phyloP scores from a whole-genome alignment of 2,113 vertebrate species.

The Bettongia penicillata region DNA sequence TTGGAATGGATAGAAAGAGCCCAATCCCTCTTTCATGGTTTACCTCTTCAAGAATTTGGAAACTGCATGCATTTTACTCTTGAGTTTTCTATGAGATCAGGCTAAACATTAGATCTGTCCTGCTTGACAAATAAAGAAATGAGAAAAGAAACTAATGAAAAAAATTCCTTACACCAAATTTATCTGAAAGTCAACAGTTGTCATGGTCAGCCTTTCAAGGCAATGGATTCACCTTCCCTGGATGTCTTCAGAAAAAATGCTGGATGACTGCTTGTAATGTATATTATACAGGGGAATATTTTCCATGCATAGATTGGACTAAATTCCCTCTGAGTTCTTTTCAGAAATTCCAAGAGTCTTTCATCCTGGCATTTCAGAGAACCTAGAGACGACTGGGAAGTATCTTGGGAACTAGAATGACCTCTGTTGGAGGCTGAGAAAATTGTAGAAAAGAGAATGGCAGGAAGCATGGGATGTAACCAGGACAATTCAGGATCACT shows the following conservation, averaged over 20 bases:
- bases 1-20: too few relatives aligned
- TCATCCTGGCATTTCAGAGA: background rate
- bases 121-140: background rate
- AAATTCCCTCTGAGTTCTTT: background rate
- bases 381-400: background rate
- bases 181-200: background rate
- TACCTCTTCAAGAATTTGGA: too few relatives aligned
- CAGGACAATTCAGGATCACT: background rate
- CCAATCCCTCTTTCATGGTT: too few relatives aligned
- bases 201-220: background rate
- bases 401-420: background rate
- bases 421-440: background rate
- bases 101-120: background rate
- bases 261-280: background rate
- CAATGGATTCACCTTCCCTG: background rate
- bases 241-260: background rate
- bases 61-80: too few relatives aligned
- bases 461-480: background rate
- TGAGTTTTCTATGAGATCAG: background rate
- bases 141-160: background rate
- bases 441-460: background rate
- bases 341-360: background rate
- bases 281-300: background rate
- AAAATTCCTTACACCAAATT: background rate
- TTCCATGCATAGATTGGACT: background rate